Base-by-base conservation (phyloP, 2,888 invertebrate genomes). In the Heliconius sara region DNA sequence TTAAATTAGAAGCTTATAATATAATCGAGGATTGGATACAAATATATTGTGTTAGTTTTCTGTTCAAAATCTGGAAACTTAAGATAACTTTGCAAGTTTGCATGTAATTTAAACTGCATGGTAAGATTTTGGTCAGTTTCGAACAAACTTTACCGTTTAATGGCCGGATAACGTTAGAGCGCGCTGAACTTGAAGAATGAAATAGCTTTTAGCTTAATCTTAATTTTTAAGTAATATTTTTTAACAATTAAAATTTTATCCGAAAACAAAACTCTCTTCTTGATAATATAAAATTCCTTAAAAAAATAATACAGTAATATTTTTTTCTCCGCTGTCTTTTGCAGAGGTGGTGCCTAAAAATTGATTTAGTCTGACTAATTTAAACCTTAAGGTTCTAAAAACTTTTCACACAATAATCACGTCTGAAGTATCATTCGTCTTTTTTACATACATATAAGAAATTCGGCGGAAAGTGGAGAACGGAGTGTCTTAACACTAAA, bases 51-150 rank as follows among this genome's bases (percentile, higher is more conserved):
- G 43, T 70, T 47, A 43, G 70, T 70, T 70, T 68, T 16, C 71
- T 27, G 34, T 52, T 65, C 63, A 47, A 65, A 76, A 79, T 52
- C 65, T 34, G n/a, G 65, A 66, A 75, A 76, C 71, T 70, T 79
- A 65, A 70, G 65, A 65, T 52, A 76, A 66, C 65, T 76, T 76
- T 39, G 70, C 65, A 65, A 76, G 65, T 76, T 76, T 79, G 76
- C 79, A 76, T 71, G 34, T 60, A 79, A 76, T 79, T 79, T 76
- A 71, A 76, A 79, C 75, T 75, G 47, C 63, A 75, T 12, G 39
- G 66, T 57, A 70, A 60, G 57, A 77, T 77, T 77, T 60, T 70
- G 68, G 77, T 60, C 77, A 70, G 77, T 70, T 77, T 22, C 60
- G 71, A 34, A 71, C 57, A 63, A 75, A 75, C 47, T 75, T 75